Percentiles rank a stretch among this genome's conserved stretches.
phyloP scores from a whole-genome alignment of 2,888 invertebrate genomes.

The Aporophyla lueneburgensis region DNA sequence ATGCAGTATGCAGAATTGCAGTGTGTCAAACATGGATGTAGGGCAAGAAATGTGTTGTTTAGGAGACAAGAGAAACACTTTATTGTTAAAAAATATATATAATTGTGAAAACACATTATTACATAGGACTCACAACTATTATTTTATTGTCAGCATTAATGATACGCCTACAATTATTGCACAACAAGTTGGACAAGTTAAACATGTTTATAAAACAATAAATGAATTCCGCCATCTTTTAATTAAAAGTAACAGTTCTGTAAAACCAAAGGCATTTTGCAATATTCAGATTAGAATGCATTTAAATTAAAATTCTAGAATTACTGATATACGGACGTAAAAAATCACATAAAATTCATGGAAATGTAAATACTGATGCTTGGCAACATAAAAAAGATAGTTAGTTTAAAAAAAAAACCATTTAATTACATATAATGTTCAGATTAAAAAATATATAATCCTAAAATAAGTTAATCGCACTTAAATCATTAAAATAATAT shows the following conservation, averaged over 20 bases:
- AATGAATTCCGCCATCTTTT: not conserved
- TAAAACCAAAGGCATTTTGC: not conserved
- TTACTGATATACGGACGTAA: not conserved
- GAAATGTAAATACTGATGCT: not conserved
- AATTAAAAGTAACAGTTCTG: not conserved
- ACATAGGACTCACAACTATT: not conserved
- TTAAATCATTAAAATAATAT: not conserved
- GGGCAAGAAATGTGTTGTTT: not conserved
- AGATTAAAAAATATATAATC: not conserved
- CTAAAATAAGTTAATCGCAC: not conserved
- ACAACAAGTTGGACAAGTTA: not conserved
- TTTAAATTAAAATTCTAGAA: not conserved
- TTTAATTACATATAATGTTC: not conserved
- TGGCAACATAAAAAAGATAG: not conserved
- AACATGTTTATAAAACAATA: not conserved
- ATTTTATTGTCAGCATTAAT: not conserved
- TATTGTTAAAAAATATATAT: not conserved
- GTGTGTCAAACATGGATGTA: not conserved
- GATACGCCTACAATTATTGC: not conserved
- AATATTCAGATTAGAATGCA: not conserved
- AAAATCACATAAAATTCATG: not conserved
- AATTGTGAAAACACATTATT: conserved; percentile 14
- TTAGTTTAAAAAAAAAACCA: not conserved
- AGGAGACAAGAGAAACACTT: conserved; percentile 13
- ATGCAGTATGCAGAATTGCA: not conserved